Conservation (phyloP, 2,113 vertebrate species). For the Campylomormyrus numenius region DNA sequence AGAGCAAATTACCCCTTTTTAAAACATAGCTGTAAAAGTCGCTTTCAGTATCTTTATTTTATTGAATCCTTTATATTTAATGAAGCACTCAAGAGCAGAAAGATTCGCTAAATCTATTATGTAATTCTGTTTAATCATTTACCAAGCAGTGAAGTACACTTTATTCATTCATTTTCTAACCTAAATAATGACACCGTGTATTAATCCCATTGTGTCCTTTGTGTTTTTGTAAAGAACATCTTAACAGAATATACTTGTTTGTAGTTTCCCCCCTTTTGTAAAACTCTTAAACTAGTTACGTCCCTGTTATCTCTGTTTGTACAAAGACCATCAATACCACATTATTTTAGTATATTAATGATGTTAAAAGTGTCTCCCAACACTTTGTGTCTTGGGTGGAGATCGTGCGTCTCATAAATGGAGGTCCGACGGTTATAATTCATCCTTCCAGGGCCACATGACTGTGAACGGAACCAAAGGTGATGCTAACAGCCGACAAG, state of each 20-base stretch:
- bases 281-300: neutral
- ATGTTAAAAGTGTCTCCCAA: neutral
- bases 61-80: neutral
- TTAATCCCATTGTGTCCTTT: neutral
- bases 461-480: conserved; percentile 70
- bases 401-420: neutral
- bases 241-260: neutral
- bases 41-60: neutral
- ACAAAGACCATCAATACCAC: neutral
- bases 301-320: neutral
- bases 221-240: neutral
- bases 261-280: neutral
- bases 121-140: neutral
- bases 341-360: neutral
- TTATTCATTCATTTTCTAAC: neutral
- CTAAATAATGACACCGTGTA: neutral
- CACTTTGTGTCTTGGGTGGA: neutral
- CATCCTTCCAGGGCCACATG: conserved; percentile 63
- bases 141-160: neutral
- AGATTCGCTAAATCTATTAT: neutral
- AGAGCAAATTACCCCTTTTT: neutral
- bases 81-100: neutral
- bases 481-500: conserved; percentile 61
- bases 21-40: neutral
- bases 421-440: conserved; percentile 5